These are phyloP conservation scores for Rosalia funebris DNA, from an alignment of 2,888 invertebrate species.

Conservation along the genomic window DNA sequence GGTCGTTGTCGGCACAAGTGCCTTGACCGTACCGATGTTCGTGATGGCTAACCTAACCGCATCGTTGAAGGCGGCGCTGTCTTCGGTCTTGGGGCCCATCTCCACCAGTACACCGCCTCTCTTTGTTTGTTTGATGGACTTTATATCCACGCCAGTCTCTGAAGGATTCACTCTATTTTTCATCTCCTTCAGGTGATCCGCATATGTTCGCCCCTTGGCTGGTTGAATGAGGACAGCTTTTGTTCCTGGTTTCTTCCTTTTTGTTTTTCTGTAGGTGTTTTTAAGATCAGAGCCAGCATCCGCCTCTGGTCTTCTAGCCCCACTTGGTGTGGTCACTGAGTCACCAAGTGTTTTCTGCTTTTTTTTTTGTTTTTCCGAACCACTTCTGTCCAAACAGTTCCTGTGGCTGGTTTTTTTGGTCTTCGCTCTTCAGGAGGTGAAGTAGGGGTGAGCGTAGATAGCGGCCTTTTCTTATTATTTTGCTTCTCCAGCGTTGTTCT, in stretches of 20 bases:
- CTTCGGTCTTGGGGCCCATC: neutral
- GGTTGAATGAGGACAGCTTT: neutral
- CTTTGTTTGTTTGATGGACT: neutral
- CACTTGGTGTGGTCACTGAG: neutral
- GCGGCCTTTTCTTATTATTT: neutral
- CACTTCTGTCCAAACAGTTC: neutral
- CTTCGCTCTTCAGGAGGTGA: neutral
- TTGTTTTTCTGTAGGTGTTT: neutral
- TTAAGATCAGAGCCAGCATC: neutral
- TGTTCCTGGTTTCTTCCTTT: neutral
- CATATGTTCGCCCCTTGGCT: neutral
- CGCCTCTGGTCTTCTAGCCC: neutral
- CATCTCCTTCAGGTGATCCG: neutral
- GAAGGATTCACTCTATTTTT: neutral
- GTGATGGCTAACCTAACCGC: neutral
- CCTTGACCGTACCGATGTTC: neutral
- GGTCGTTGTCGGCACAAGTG: neutral
- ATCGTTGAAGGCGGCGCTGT: neutral
- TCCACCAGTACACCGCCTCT: neutral
- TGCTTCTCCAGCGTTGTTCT: neutral
- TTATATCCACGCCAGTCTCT: neutral
- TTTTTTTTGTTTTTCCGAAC: neutral
- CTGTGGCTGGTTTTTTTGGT: neutral
- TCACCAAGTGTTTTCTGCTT: neutral
- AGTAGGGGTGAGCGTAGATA: neutral